Conservation (phyloP, 2,888 invertebrate genomes). For the Agriopis leucophaearia region DNA sequence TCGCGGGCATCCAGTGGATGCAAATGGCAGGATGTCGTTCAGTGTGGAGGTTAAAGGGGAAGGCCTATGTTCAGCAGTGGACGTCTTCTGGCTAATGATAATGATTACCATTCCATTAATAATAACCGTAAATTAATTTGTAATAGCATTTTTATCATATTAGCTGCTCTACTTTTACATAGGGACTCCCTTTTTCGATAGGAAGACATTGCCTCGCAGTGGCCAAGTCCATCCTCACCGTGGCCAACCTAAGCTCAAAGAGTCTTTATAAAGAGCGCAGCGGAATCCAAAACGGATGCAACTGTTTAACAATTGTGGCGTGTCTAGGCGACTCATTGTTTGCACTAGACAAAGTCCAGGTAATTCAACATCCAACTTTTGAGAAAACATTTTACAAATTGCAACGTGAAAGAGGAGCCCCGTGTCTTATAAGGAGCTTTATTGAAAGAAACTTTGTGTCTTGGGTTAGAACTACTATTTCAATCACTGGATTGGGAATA, state of each 20-base stretch:
- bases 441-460: slow-evolving; percentile 19
- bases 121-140: too few species aligned
- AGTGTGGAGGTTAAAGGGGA: too few species aligned
- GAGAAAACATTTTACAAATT: slow-evolving; percentile 35
- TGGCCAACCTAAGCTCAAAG: slow-evolving; percentile 51
- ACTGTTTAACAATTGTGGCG: slow-evolving; percentile 39
- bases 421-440: slow-evolving; percentile 21
- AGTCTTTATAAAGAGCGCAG: slow-evolving; percentile 56
- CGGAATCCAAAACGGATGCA: slow-evolving; percentile 54
- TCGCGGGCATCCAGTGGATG: too few species aligned
- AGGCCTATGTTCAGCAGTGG: too few species aligned
- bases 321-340: slow-evolving; percentile 50
- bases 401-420: slow-evolving; percentile 17
- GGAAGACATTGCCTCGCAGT: neutral
- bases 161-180: too few species aligned
- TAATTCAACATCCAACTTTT: slow-evolving; percentile 23
- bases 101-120: too few species aligned
- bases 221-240: slow-evolving; percentile 39
- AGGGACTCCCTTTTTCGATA: too few species aligned
- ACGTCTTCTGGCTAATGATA: too few species aligned
- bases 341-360: slow-evolving; percentile 38
- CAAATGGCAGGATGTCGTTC: too few species aligned
- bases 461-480: slow-evolving; percentile 15
- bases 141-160: too few species aligned
- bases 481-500: slow-evolving; percentile 22